phyloP scores from a whole-genome alignment of 2,888 invertebrate species.

The Lithosia quadra region DNA sequence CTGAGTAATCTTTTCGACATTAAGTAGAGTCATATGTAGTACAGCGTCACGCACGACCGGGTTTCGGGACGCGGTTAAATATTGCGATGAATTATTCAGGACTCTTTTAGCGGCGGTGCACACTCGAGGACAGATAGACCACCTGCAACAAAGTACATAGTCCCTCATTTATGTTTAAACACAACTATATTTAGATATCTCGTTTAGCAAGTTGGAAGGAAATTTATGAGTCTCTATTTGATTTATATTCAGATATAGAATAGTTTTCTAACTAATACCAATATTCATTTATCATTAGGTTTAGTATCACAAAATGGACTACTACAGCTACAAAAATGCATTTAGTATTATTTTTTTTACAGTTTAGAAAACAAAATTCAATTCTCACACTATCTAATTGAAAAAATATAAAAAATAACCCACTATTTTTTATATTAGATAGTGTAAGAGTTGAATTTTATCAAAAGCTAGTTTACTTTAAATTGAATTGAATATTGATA shows the following conservation, averaged over 20 bases:
- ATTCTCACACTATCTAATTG: too few species aligned
- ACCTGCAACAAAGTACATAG: constrained; percentile 83
- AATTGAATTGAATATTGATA: too few species aligned
- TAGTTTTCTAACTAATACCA: constrained; percentile 17
- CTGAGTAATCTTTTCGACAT: constrained; percentile 61
- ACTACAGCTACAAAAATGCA: too few species aligned
- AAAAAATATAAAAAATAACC: too few species aligned
- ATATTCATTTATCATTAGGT: not conserved
- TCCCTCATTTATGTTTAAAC: constrained; percentile 74
- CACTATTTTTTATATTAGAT: too few species aligned
- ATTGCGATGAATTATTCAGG: constrained; percentile 83
- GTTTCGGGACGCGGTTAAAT: constrained; percentile 75
- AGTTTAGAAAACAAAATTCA: too few species aligned
- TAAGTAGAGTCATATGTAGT: constrained; percentile 60
- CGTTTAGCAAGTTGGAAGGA: constrained; percentile 59
- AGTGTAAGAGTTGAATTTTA: too few species aligned
- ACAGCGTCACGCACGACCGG: constrained; percentile 60
- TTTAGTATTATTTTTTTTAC: too few species aligned
- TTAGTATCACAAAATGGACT: too few species aligned
- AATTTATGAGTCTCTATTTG: too few species aligned
- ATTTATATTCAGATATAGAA: constrained; percentile 52
- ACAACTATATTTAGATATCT: constrained; percentile 64
- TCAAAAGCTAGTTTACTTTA: too few species aligned
- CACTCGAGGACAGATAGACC: constrained; percentile 68
- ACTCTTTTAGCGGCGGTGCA: constrained; percentile 77